Evolutionary conservation across 2,888 invertebrate genomes (phyloP).

Genomic region (Scaptomyza parva): DNA sequence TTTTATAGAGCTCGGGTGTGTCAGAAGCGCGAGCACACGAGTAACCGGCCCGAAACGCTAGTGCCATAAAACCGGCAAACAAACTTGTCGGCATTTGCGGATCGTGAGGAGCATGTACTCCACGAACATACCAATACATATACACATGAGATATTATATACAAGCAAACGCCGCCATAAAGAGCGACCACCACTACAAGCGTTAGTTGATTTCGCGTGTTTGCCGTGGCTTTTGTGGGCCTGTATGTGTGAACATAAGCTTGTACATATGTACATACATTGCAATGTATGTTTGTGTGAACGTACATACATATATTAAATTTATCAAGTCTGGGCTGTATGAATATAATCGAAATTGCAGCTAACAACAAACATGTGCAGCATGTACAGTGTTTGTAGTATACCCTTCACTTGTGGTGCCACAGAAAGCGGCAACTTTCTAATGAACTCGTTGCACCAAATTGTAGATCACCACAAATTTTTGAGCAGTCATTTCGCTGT

Average conservation of each 20-base stretch:
- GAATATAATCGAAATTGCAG: slow-evolving; percentile 35
- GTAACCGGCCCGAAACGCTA: slow-evolving; percentile 27
- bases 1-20: slow-evolving; percentile 58
- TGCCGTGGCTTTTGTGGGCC: slow-evolving; percentile 27
- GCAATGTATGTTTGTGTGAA: background rate
- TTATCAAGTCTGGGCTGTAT: slow-evolving; percentile 18
- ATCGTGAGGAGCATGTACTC: slow-evolving; percentile 5
- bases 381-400: background rate
- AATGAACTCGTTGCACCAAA: slow-evolving; percentile 55
- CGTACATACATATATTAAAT: slow-evolving; percentile 9
- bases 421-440: slow-evolving; percentile 67
- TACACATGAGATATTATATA: background rate
- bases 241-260: slow-evolving; percentile 1
- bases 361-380: slow-evolving; percentile 11
- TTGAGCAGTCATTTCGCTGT: slow-evolving; percentile 16
- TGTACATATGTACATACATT: background rate
- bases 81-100: slow-evolving; percentile 16
- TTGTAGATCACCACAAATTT: slow-evolving; percentile 27
- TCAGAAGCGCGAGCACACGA: slow-evolving; percentile 13
- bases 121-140: slow-evolving; percentile 1
- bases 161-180: slow-evolving; percentile 19
- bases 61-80: slow-evolving; percentile 45
- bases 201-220: slow-evolving; percentile 39
- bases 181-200: slow-evolving; percentile 19
- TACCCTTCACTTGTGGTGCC: slow-evolving; percentile 45